A percentile compares a stretch with the other conserved stretches of the same genome.
phyloP scores from a whole-genome alignment of 2,888 invertebrate genomes.

The Xylota sylvarum region DNA sequence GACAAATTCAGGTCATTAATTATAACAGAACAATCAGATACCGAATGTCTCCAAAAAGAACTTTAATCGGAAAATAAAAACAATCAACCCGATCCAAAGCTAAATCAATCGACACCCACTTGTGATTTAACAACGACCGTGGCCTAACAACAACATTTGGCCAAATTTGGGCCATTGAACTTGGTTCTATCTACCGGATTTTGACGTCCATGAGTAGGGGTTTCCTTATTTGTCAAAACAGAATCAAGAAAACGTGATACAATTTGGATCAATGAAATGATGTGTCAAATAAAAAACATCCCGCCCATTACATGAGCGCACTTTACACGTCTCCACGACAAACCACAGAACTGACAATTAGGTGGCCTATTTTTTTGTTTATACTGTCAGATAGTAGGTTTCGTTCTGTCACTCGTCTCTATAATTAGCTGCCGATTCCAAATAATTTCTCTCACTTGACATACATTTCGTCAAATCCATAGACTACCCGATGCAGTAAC shows the following conservation, averaged over 20 bases:
- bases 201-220: constrained; percentile 45
- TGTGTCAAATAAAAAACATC: constrained; percentile 21
- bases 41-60: constrained; percentile 5
- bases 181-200: constrained; percentile 49
- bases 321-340: constrained; percentile 38
- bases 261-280: constrained; percentile 58
- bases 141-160: constrained; percentile 23
- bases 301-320: constrained; percentile 25
- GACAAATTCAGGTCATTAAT: constrained; percentile 55
- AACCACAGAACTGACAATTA: constrained; percentile 51
- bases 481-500: constrained; percentile 13
- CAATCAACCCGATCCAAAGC: constrained; percentile 8
- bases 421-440: constrained; percentile 62
- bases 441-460: constrained; percentile 64
- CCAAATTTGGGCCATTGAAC: constrained; percentile 74
- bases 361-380: constrained; percentile 59
- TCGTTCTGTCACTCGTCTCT: constrained; percentile 37
- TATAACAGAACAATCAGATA: constrained; percentile 55
- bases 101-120: constrained; percentile 58
- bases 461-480: constrained; percentile 47
- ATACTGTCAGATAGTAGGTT: not conserved
- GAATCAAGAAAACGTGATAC: constrained; percentile 63
- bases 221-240: constrained; percentile 47
- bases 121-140: constrained; percentile 17
- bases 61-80: not conserved